Percentiles rank a stretch among this genome's conserved stretches.
Conservation (phyloP, 1,140 invertebrate genomes). For the Chlorops oryzae region DNA sequence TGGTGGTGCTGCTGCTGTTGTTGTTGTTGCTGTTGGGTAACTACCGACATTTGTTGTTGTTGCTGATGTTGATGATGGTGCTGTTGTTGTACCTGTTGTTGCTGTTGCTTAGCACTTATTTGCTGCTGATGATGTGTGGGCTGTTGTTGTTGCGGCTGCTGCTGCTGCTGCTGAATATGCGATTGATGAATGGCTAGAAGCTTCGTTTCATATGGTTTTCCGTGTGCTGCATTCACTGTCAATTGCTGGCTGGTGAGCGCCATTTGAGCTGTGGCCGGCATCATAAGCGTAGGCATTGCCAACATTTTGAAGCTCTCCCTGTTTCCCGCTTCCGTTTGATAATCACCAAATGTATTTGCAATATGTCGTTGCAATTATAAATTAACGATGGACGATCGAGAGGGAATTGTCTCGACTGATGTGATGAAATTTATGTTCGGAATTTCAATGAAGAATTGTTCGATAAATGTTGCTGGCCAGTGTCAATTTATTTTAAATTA, state of each 20-base stretch:
- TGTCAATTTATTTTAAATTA: too few relatives aligned
- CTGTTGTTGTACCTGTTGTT: constrained; percentile 27
- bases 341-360: too few relatives aligned
- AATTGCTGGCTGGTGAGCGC: constrained; percentile 43
- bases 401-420: too few relatives aligned
- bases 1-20: constrained; percentile 22
- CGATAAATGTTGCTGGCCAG: too few relatives aligned
- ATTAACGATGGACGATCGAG: too few relatives aligned
- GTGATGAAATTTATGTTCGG: too few relatives aligned
- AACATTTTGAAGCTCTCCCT: constrained; percentile 37
- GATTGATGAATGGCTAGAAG: constrained; percentile 45
- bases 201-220: constrained; percentile 45
- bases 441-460: too few relatives aligned
- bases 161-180: constrained; percentile 36
- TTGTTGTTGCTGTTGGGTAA: constrained; percentile 12
- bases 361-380: too few relatives aligned
- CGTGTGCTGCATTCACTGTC: constrained; percentile 34
- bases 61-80: constrained; percentile 34
- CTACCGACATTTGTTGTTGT: constrained; percentile 24
- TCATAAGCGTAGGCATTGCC: constrained; percentile 47
- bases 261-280: constrained; percentile 47
- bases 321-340: constrained; percentile 10
- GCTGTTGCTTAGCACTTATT: constrained; percentile 25
- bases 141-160: constrained; percentile 32
- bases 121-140: constrained; percentile 19